Evolutionary conservation across 1,140 invertebrate genomes (phyloP), one percentile per base, ranked within the genome.

Genomic region (Euura lappo): DNA sequence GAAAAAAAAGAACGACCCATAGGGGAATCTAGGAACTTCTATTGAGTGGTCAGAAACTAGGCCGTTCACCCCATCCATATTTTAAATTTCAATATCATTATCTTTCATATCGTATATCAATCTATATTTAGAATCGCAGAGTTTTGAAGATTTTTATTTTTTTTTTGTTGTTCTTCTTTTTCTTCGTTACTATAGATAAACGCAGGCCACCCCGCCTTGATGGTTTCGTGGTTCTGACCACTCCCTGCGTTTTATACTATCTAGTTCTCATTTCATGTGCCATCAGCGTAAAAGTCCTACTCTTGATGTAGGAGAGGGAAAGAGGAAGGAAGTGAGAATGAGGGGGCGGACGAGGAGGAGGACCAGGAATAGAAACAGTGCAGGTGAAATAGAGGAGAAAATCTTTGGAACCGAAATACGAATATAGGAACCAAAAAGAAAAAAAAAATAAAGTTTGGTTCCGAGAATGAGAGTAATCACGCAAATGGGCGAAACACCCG

Each of bases 271-370:
- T 78, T 75, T 75, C 65, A 28, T 28, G 43, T 71, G 11, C 64
- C 72, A 72, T 75, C 73, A 70, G 72, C 72, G 68, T 77, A 75
- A 80, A 80, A 73, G 74, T 71, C n/a, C 71, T 65, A 10, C 6
- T 46, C 74, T 70, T 70, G n/a, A 65, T 74, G 71, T 75, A 60
- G 65, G 65, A 71, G 4, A 13, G 11, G 45, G 44, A 71, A 44
- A 28, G 2, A 71, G 47, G 47, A 28, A 71, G 65, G 47, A 70
- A 47, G 45, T 8, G 51, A n/a, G 45, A 60, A 60, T 60, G 13
- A 60, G 13, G 28, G 1, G 4, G 51, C 2, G 51, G 13, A 60
- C 6, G 51, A 28, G 28, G 13, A 60, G 13, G 51, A 60, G 51
- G 51, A 60, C 0, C 4, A 4, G 13, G 13, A 60, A 60, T 11